A percentile compares a stretch with the other conserved stretches of the same genome.
These are phyloP conservation scores for Sceliomorpha sp. DNA, from an alignment of 2,888 invertebrate genomes.

Conservation along the genomic window DNA sequence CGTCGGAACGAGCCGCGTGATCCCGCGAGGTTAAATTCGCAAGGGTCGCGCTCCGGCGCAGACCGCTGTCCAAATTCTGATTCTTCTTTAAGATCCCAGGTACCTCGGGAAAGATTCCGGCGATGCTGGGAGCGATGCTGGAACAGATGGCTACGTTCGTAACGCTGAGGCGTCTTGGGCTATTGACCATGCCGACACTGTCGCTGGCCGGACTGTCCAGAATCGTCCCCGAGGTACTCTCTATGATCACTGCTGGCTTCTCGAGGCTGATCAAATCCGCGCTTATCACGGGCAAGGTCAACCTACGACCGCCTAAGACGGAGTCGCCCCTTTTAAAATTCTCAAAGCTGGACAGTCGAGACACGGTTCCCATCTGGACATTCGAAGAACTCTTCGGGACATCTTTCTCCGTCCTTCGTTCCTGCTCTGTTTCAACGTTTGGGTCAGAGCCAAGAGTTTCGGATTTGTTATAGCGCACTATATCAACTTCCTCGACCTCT, in stretches of 20 bases:
- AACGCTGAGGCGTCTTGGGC: conserved; percentile 71
- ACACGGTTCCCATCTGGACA: too few species aligned
- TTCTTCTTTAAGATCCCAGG: conserved; percentile 56
- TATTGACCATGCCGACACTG: background rate
- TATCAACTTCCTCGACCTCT: too few species aligned
- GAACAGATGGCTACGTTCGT: conserved; percentile 73
- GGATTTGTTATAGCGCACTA: too few species aligned
- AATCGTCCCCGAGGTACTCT: conserved; percentile 69
- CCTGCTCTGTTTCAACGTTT: too few species aligned
- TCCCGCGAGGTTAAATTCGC: conserved; percentile 69
- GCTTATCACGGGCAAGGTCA: conserved; percentile 12
- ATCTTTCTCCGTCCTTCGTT: too few species aligned
- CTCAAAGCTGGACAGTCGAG: background rate
- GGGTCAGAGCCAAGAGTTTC: too few species aligned
- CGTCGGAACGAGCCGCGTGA: conserved; percentile 72
- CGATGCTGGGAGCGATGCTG: conserved; percentile 72
- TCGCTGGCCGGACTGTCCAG: conserved; percentile 65
- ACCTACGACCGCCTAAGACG: conserved; percentile 4
- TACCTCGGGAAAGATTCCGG: conserved; percentile 65
- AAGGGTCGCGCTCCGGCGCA: conserved; percentile 19
- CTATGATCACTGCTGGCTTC: background rate
- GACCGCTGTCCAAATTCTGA: background rate
- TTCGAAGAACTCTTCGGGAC: too few species aligned
- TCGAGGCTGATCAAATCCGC: conserved; percentile 11
- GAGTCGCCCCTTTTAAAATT: background rate